Base-by-base conservation (phyloP, 2,888 invertebrate species). In the Ischnus inquisitorius region DNA sequence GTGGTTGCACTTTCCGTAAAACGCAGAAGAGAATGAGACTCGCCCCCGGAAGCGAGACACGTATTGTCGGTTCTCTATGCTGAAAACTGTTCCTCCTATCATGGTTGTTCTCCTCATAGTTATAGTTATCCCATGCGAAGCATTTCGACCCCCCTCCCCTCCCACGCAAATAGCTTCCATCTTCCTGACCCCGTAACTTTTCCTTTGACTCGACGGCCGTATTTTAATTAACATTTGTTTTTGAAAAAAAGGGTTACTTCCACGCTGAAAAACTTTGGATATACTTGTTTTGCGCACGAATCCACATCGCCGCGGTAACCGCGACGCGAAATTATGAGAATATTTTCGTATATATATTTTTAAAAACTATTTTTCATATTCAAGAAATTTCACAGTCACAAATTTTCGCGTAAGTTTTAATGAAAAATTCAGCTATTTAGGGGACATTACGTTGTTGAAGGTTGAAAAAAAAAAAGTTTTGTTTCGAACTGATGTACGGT, bases 191-290 rank as follows among this genome's bases (percentile, higher is more conserved):
- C 28, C 60, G 19, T 68, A 60, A 78, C 67, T 72, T 25, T 39
- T 25, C 46, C 65, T 82, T 76, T 72, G 72, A 67, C 62, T 54
- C 67, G 67, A 39, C 62, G 43, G 19, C 12, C 19, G 4, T 19
- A 46, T 68, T 78, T 82, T 82, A 82, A 82, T 82, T 74, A 82
- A 82, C 77, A 68, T 77, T 77, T 34, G 46, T 34, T 60, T 57
- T n/a, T 43, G 48, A 67, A 67, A 67, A n/a, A 62, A 67, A 19
- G 19, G 54, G 54, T 54, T 22, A 22, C 22, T 54, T 54, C 54
- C 54, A 8, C 22, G 2, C 54, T 12, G 22, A 1, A 54, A 54
- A 54, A 54, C 54, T 54, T 54, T 54, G 10, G 22, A 16, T 5
- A 14, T 28, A n/a, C 67, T 48, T n/a, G 14, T 12, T 25, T 28